Conservation (phyloP, 1,140 invertebrate genomes). For the Aphelenchoides besseyi region DNA sequence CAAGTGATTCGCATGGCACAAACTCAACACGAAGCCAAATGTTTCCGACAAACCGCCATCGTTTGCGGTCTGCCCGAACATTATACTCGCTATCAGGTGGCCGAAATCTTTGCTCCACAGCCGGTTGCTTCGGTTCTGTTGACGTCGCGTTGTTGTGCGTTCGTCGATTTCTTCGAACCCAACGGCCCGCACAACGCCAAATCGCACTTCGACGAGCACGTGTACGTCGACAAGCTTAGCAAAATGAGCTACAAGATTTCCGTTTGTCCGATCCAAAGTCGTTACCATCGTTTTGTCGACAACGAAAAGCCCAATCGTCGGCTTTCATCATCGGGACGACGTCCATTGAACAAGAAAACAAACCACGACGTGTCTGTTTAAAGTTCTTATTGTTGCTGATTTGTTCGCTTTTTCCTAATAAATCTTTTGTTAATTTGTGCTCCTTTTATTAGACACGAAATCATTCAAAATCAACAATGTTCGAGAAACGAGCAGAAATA, state of each 20-base stretch:
- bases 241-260: not conserved
- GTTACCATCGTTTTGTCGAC: not conserved
- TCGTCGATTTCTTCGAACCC: conserved; percentile 16
- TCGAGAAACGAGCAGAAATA: no score
- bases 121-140: conserved; percentile 5
- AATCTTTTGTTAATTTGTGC: no score
- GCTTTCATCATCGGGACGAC: not conserved
- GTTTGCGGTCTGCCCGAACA: conserved; percentile 16
- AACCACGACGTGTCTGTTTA: not conserved
- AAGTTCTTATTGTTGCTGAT: no score
- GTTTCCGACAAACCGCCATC: not conserved
- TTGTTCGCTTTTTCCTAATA: no score
- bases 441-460: no score
- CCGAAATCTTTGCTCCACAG: not conserved
- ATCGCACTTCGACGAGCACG: not conserved
- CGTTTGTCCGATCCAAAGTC: not conserved
- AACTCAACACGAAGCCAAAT: not conserved
- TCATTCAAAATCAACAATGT: no score
- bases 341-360: not conserved
- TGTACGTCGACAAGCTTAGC: not conserved
- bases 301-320: not conserved
- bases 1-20: not conserved
- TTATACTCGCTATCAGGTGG: conserved; percentile 8
- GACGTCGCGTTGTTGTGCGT: not conserved
- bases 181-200: not conserved